Evolutionary conservation across 2,797 vertebrate genomes (phyloP), one percentile per base, ranked within the genome.

Genomic region (Garrulus glandarius): DNA sequence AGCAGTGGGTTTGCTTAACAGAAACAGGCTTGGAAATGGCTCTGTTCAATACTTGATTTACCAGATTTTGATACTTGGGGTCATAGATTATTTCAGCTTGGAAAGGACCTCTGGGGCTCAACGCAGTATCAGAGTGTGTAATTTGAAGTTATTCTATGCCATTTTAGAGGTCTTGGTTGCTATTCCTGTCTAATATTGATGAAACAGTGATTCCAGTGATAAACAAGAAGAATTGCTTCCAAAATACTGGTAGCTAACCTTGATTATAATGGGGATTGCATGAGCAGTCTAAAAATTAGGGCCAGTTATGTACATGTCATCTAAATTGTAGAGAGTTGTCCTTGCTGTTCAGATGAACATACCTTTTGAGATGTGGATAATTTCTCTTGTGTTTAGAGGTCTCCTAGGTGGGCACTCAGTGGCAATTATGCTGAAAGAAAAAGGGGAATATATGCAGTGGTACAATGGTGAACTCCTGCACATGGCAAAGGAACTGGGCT

Each of bases 401-500:
- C 98, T 99, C 76, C 97, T 99, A 79, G 99, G 99, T 50, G 99
- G 99, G 30, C 99, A 99, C 87, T 99, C 99, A 4, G 98, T 99
- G 98, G 99, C 99, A 7, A 97, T 99, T 94, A 99, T 99, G 99
- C 98, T 99, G 97, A 99, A 99, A 94, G 99, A 99, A 27, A 98
- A 98, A 94, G 99, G 99, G 13, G 98, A 99, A 61, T 93, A 97
- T 87, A 99, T 99, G 99, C 98, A 98, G 93, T 99, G 99, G 99
- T 99, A 99, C 96, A 98, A 98, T 59, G 98, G 99, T 59, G 99
- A 99, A 91, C 99, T 99, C 87, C 98, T 99, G 63, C 98, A 99
- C 70, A 99, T 99, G 99, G 99, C 99, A 79, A 99, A 99, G 98
- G 99, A 99, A 6, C 93, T 99, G 74, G 99, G 99, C 71, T 98